Evolutionary conservation across 1,140 invertebrate genomes (phyloP).

Genomic region (Drosophila punjabiensis): DNA sequence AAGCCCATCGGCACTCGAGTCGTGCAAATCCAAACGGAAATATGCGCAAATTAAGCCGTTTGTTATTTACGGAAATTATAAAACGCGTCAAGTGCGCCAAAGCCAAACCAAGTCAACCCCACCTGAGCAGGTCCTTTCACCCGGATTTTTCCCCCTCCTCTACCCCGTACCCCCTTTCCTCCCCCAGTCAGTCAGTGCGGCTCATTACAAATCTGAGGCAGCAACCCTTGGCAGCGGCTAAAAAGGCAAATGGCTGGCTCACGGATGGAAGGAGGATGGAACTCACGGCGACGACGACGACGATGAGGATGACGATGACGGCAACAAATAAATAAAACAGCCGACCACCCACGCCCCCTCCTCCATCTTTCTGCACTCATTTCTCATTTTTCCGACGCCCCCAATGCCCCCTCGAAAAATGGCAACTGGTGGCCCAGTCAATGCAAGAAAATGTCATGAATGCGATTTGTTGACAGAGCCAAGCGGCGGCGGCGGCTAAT

Average conservation of each 20-base stretch:
- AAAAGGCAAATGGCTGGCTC: slow-evolving; percentile 68
- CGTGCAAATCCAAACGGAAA: slow-evolving; percentile 82
- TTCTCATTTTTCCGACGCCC: not conserved
- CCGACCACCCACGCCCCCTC: slow-evolving; percentile 4
- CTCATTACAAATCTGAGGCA: slow-evolving; percentile 54
- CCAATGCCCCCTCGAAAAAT: slow-evolving; percentile 8
- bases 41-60: slow-evolving; percentile 83
- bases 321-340: slow-evolving; percentile 66
- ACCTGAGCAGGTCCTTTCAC: slow-evolving; percentile 7
- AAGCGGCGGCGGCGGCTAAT: not conserved
- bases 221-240: slow-evolving; percentile 57
- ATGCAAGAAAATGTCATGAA: slow-evolving; percentile 83
- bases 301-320: slow-evolving; percentile 9
- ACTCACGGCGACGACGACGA: slow-evolving; percentile 17
- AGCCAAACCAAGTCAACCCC: slow-evolving; percentile 57
- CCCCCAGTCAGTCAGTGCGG: not conserved
- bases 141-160: not conserved
- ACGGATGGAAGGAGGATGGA: slow-evolving; percentile 1
- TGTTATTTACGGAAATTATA: slow-evolving; percentile 82
- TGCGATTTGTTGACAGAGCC: slow-evolving; percentile 67
- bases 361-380: slow-evolving; percentile 6
- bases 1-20: slow-evolving; percentile 63
- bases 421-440: slow-evolving; percentile 63
- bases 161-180: not conserved
- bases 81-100: slow-evolving; percentile 81